These are phyloP conservation scores for Falcaria lacertinaria DNA, from an alignment of 2,888 invertebrate genomes.

Conservation along the genomic window DNA sequence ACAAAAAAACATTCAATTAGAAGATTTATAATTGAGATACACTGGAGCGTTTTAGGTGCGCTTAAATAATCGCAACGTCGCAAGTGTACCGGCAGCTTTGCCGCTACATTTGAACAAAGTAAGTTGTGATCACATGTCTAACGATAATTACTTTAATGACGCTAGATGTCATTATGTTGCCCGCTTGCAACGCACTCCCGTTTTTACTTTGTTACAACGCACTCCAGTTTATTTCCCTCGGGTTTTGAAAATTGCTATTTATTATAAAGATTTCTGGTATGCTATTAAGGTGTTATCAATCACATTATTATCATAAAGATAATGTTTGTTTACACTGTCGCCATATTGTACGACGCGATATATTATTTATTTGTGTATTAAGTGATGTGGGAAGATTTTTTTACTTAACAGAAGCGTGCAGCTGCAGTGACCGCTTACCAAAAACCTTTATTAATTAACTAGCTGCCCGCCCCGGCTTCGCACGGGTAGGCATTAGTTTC, in stretches of 20 bases:
- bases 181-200: conserved; percentile 15
- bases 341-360: too few species aligned
- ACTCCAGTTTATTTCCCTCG: conserved; percentile 42
- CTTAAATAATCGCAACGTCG: conserved; percentile 3
- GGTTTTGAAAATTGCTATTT: conserved; percentile 40
- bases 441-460: too few species aligned
- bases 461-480: too few species aligned
- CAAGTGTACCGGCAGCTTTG: conserved; percentile 6
- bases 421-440: too few species aligned
- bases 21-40: too few species aligned
- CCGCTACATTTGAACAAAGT: conserved; percentile 25
- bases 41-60: not conserved
- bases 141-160: conserved; percentile 61
- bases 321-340: too few species aligned
- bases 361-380: too few species aligned
- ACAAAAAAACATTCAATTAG: too few species aligned
- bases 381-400: too few species aligned
- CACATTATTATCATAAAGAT: not conserved
- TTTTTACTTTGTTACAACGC: too few species aligned
- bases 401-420: too few species aligned
- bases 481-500: too few species aligned
- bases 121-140: conserved; percentile 50
- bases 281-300: not conserved
- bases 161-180: conserved; percentile 24
- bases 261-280: conserved; percentile 46